These are phyloP conservation scores for Struthio camelus DNA, from an alignment of 2,113 vertebrate genomes.

Conservation along the genomic window DNA sequence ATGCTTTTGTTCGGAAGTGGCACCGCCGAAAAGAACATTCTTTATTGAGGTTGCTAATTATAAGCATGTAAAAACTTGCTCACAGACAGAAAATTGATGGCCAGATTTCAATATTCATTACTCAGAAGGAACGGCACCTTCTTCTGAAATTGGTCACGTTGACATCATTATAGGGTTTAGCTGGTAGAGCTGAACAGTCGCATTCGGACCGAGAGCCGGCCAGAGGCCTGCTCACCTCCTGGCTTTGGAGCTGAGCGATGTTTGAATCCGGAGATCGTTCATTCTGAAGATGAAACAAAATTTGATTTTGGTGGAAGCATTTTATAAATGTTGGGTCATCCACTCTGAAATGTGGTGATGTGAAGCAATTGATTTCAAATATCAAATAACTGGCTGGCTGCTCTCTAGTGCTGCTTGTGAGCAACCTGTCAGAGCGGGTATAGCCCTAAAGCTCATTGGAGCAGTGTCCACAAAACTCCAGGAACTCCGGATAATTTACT, in stretches of 20 bases:
- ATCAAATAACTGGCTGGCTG: neutral
- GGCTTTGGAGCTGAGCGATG: neutral
- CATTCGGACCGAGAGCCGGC: neutral
- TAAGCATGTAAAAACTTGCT: neutral
- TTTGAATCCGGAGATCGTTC: neutral
- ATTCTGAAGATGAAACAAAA: neutral
- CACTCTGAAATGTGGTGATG: neutral
- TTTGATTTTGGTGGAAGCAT: neutral
- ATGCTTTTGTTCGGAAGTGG: neutral
- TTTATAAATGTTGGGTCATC: neutral
- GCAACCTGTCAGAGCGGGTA: neutral
- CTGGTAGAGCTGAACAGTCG: neutral
- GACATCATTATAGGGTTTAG: neutral
- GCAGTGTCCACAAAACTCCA: neutral
- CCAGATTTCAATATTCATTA: constrained; percentile 4
- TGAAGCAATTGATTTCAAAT: neutral
- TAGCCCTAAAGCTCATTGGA: neutral
- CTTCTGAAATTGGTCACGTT: neutral
- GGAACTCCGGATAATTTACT: neutral
- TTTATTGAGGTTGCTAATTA: neutral
- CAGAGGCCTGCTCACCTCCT: neutral
- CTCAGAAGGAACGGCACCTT: neutral
- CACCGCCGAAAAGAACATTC: neutral
- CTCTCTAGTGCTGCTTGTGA: neutral
- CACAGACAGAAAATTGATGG: neutral